Evolutionary conservation across 2,888 invertebrate species (phyloP).

Genomic region (Sinhomidia bicolor): DNA sequence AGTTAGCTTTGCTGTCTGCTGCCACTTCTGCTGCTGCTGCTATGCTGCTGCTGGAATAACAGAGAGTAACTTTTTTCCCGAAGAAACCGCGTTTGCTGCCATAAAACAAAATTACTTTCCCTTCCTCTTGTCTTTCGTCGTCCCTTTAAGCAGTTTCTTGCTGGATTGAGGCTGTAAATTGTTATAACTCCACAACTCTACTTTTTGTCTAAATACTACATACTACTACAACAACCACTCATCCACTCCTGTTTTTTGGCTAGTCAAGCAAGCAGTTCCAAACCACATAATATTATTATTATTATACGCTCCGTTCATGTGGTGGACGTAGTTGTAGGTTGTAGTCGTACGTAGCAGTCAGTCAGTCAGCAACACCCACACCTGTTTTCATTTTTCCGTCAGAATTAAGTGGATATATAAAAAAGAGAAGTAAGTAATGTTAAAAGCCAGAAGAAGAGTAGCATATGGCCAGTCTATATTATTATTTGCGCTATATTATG

Average conservation of each 20-base stretch:
- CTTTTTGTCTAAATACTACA: no score
- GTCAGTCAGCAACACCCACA: slow-evolving; percentile 15
- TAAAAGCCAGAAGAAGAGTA: background rate
- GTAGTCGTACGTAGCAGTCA: no score
- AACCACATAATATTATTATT: no score
- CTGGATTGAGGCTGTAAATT: slow-evolving; percentile 58
- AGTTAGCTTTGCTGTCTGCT: background rate
- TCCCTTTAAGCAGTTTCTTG: slow-evolving; percentile 51
- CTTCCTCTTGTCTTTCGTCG: slow-evolving; percentile 40
- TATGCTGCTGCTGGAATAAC: no score
- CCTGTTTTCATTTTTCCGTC: slow-evolving; percentile 52
- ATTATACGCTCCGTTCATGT: no score
- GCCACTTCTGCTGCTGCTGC: no score
- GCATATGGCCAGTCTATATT: slow-evolving; percentile 20
- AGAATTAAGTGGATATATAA: background rate
- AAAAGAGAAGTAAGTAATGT: background rate
- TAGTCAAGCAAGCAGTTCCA: no score
- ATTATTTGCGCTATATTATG: background rate
- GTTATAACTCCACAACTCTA: slow-evolving; percentile 60
- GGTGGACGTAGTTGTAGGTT: no score
- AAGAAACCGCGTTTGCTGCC: slow-evolving; percentile 54
- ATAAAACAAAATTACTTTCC: slow-evolving; percentile 64
- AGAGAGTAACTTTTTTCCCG: slow-evolving; percentile 17
- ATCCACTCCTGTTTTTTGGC: slow-evolving; percentile 10
- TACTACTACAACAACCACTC: no score